A percentile compares a stretch with the other conserved stretches of the same genome.
phyloP scores from a whole-genome alignment of 1,140 invertebrate species.

The Hyles vespertilio region DNA sequence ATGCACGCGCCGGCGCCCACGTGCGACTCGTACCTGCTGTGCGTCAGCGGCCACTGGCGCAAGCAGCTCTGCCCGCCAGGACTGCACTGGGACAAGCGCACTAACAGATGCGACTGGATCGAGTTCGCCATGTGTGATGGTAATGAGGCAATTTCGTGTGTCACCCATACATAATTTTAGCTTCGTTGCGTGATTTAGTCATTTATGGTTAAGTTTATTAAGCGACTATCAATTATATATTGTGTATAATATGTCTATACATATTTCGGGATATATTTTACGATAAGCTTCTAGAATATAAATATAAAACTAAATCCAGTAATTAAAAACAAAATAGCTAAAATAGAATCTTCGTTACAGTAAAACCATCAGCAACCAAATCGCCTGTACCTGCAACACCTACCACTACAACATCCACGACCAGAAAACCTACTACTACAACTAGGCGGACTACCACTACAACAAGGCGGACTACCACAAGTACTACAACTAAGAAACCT shows the following conservation, averaged over 20 bases:
- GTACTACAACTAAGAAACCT: slow-evolving; percentile 26
- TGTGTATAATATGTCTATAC: too few relatives aligned
- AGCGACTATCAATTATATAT: too few relatives aligned
- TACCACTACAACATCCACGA: slow-evolving; percentile 31
- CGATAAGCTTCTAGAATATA: background rate
- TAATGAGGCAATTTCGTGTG: slow-evolving; percentile 12
- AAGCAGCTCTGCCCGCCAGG: slow-evolving; percentile 85
- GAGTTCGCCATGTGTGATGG: slow-evolving; percentile 81
- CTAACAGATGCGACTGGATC: slow-evolving; percentile 86
- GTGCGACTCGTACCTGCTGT: slow-evolving; percentile 86
- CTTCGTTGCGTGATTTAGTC: too few relatives aligned
- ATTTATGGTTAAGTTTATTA: too few relatives aligned
- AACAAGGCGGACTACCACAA: slow-evolving; percentile 18
- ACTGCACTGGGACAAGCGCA: slow-evolving; percentile 85
- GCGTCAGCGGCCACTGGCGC: slow-evolving; percentile 80
- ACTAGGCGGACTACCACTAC: slow-evolving; percentile 8
- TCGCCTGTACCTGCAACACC: slow-evolving; percentile 17
- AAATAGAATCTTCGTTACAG: background rate
- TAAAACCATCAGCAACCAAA: slow-evolving; percentile 31
- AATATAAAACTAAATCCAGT: background rate
- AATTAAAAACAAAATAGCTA: background rate
- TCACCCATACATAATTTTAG: too few relatives aligned
- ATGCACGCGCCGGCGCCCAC: slow-evolving; percentile 80
- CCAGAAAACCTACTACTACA: slow-evolving; percentile 30
- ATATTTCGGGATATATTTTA: too few relatives aligned